A percentile compares a stretch with the other conserved stretches of the same genome.
phyloP scores from a whole-genome alignment of 2,888 invertebrate genomes.

The Odontocerum albicorne region DNA sequence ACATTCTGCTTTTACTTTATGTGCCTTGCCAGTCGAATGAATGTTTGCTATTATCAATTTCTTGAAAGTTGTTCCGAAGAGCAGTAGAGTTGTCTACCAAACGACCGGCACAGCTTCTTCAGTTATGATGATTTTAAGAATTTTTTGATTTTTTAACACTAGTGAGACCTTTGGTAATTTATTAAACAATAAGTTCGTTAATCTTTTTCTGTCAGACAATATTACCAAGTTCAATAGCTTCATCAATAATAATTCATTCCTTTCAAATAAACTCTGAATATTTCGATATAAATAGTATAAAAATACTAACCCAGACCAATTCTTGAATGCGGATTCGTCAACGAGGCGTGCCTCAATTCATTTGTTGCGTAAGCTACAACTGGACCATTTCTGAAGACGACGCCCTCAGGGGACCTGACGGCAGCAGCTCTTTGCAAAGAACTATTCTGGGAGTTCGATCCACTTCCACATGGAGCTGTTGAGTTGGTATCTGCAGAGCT shows the following conservation, averaged over 20 bases:
- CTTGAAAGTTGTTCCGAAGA: too few relatives aligned
- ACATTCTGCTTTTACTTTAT: too few relatives aligned
- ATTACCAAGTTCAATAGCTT: background rate
- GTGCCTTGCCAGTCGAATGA: too few relatives aligned
- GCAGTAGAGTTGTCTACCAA: too few relatives aligned
- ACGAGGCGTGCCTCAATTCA: slow-evolving; percentile 85
- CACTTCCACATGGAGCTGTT: slow-evolving; percentile 29
- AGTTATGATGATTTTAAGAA: too few relatives aligned
- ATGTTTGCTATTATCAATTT: too few relatives aligned
- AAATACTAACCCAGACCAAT: slow-evolving; percentile 55
- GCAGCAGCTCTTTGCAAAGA: slow-evolving; percentile 25
- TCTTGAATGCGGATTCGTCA: slow-evolving; percentile 85
- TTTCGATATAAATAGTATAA: background rate
- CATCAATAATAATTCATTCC: background rate
- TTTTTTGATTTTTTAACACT: too few relatives aligned
- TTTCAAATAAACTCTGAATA: background rate
- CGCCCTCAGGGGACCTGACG: slow-evolving; percentile 8
- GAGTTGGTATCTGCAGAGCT: slow-evolving; percentile 31
- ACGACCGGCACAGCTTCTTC: too few relatives aligned
- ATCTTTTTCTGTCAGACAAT: too few relatives aligned
- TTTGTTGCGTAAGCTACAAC: slow-evolving; percentile 44
- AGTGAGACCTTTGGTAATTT: too few relatives aligned
- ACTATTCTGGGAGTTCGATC: slow-evolving; percentile 27
- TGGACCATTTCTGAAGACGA: slow-evolving; percentile 20
- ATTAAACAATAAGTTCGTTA: too few relatives aligned